Evolutionary conservation across 2,888 invertebrate genomes (phyloP).

Genomic region (Cremastinae sp.): DNA sequence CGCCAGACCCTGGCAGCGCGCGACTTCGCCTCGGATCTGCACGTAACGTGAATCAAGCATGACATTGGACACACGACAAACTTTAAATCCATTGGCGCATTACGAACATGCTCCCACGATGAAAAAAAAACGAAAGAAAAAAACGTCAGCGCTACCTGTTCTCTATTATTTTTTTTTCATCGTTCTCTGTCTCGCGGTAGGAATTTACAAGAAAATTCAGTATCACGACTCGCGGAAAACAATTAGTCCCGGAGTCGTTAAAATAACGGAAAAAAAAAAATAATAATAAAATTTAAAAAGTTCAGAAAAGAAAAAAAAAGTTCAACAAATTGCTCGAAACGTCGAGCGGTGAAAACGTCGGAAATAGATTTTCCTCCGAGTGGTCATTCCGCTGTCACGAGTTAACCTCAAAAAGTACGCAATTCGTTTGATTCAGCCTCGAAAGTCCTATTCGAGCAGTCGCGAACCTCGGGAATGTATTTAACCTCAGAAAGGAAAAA

Average conservation of each 20-base stretch:
- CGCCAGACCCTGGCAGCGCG: slow-evolving; percentile 27
- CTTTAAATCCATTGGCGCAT: slow-evolving; percentile 65
- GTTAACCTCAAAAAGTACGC: neutral
- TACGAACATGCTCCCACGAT: slow-evolving; percentile 27
- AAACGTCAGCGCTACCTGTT: neutral
- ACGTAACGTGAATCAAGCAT: slow-evolving; percentile 70
- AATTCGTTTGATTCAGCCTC: neutral
- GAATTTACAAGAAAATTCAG: slow-evolving; percentile 4
- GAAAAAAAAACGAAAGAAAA: slow-evolving; percentile 6
- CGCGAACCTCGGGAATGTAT: neutral
- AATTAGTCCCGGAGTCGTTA: neutral
- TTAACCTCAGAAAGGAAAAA: neutral
- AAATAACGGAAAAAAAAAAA: neutral
- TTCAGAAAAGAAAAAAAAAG: neutral
- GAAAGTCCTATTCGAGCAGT: neutral
- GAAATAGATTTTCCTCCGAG: too few species aligned
- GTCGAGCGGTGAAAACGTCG: neutral
- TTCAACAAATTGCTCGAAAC: too few species aligned
- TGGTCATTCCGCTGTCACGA: too few species aligned
- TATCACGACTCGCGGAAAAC: neutral
- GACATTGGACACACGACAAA: slow-evolving; percentile 74
- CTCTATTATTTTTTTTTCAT: too few species aligned
- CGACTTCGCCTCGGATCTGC: slow-evolving; percentile 12
- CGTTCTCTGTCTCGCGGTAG: too few species aligned
- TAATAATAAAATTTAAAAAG: neutral